Evolutionary conservation across 2,113 vertebrate genomes (phyloP).

Genomic region (Catharus fuscescens): DNA sequence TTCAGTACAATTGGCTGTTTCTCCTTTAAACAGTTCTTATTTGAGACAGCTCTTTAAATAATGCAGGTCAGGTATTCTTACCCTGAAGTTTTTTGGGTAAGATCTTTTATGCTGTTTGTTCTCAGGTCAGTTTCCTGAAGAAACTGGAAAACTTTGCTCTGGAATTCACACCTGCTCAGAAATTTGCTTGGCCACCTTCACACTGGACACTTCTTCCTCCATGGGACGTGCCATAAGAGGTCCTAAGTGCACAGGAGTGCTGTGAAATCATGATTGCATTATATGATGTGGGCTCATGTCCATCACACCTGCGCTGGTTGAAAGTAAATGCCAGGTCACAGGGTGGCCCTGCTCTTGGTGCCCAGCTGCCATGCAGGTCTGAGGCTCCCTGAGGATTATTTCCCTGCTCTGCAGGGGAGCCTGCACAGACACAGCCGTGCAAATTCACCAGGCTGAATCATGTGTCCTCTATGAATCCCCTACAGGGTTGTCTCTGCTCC

Average conservation of each 20-base stretch:
- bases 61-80: background rate
- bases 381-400: background rate
- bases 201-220: accelerated
- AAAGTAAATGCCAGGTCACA: background rate
- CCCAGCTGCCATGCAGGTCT: accelerated
- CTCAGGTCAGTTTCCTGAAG: background rate
- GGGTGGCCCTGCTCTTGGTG: background rate
- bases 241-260: background rate
- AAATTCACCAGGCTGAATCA: background rate
- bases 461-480: background rate
- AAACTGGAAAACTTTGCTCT: background rate
- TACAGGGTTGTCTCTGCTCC: background rate
- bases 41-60: background rate
- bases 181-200: background rate
- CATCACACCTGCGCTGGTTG: background rate
- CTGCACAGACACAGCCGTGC: background rate
- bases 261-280: background rate
- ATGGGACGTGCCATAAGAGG: accelerated
- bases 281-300: accelerated
- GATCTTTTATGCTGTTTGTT: background rate
- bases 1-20: background rate
- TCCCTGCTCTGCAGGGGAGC: background rate
- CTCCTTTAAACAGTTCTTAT: background rate
- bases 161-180: background rate
- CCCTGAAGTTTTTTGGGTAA: background rate